Evolutionary conservation across 2,797 vertebrate genomes (phyloP).

Genomic region (Petrocephalus schoutedeni): DNA sequence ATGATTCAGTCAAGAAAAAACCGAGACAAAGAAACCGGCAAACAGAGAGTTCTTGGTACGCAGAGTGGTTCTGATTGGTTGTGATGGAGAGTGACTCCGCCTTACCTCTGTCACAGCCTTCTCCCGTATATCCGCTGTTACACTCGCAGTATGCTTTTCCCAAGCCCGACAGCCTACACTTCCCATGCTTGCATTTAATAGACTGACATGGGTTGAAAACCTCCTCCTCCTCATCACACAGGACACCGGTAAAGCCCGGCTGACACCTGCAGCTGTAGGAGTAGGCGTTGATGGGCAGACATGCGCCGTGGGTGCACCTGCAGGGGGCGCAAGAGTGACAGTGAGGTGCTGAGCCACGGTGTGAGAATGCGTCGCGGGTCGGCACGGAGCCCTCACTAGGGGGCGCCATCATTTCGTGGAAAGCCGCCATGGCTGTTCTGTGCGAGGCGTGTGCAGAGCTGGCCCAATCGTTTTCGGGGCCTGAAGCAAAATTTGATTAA

Average conservation of each 20-base stretch:
- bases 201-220: constrained; percentile 76
- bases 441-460: background rate
- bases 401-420: background rate
- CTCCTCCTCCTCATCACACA: constrained; percentile 85
- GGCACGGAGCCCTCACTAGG: background rate
- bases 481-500: no score
- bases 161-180: constrained; percentile 84
- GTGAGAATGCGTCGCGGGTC: background rate
- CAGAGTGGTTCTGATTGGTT: background rate
- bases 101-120: constrained; percentile 87
- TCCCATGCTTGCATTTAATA: constrained; percentile 87
- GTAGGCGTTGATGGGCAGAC: constrained; percentile 92
- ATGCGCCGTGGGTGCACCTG: constrained; percentile 89
- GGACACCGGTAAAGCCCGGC: constrained; percentile 81
- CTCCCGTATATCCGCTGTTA: constrained; percentile 86
- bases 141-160: constrained; percentile 94
- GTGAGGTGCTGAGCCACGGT: background rate
- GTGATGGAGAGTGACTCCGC: background rate
- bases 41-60: background rate
- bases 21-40: background rate
- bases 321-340: constrained; percentile 20
- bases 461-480: no score
- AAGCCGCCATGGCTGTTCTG: background rate
- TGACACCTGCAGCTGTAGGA: constrained; percentile 97
- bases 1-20: constrained; percentile 1